A percentile compares a stretch with the other conserved stretches of the same genome.
phyloP scores from a whole-genome alignment of 23 tunicate genomes.

The Phallusia fumigata region DNA sequence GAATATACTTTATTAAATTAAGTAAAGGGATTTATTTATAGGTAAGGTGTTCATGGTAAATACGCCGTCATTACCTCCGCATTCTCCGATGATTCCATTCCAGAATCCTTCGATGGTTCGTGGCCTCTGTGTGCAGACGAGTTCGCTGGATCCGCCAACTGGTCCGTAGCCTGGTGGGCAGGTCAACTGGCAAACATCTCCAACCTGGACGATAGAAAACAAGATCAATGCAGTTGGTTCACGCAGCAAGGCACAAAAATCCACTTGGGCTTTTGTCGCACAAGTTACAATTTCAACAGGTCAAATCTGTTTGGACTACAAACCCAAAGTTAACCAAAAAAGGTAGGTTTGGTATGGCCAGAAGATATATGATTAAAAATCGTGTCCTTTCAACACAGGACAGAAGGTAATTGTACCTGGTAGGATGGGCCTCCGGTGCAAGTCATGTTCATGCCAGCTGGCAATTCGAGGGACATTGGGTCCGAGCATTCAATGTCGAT shows the following conservation, averaged over 20 bases:
- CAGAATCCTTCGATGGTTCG: slow-evolving; percentile 71
- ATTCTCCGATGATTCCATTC: slow-evolving; percentile 73
- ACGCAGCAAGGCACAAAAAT: too few species aligned
- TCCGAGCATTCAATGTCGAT: slow-evolving; percentile 76
- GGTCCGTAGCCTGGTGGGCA: slow-evolving; percentile 84
- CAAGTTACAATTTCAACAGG: too few species aligned
- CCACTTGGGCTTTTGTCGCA: too few species aligned
- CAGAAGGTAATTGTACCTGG: neutral
- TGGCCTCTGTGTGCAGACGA: slow-evolving; percentile 72
- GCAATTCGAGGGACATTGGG: slow-evolving; percentile 43
- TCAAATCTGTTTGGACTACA: too few species aligned
- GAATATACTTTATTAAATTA: too few species aligned
- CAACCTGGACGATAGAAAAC: slow-evolving; percentile 22
- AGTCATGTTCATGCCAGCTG: slow-evolving; percentile 32
- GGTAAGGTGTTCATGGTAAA: too few species aligned
- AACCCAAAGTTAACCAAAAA: too few species aligned
- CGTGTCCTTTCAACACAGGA: too few species aligned
- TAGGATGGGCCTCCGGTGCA: slow-evolving; percentile 46
- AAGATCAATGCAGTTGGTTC: too few species aligned
- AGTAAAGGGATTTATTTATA: too few species aligned
- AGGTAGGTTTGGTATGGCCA: too few species aligned
- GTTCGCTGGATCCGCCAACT: slow-evolving; percentile 42
- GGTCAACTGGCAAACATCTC: slow-evolving; percentile 52
- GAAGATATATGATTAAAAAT: too few species aligned
- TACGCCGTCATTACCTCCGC: slow-evolving; percentile 59